Conservation (phyloP, 2,113 vertebrate genomes). For the Callocephalon fimbriatum region DNA sequence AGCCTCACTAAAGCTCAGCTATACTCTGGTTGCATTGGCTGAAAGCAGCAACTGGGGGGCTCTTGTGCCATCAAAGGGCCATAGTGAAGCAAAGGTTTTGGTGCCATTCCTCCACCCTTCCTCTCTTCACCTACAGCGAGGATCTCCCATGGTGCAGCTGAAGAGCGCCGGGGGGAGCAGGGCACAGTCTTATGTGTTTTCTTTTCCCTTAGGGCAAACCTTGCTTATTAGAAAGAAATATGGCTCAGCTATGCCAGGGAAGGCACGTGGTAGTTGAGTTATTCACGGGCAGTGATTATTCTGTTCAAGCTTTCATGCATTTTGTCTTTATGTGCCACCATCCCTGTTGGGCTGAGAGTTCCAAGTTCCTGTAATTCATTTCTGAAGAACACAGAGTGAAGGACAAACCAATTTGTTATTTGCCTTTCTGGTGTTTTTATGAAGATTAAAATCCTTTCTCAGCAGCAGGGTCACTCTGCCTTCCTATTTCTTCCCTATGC, state of each 20-base stretch:
- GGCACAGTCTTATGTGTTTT: background rate
- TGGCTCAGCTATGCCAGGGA: background rate
- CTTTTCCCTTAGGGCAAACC: background rate
- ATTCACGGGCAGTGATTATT: background rate
- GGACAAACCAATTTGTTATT: background rate
- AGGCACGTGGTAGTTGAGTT: fast-evolving
- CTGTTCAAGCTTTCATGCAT: background rate
- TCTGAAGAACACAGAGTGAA: background rate
- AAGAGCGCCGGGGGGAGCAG: background rate
- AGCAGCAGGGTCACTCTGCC: background rate
- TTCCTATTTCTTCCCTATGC: background rate
- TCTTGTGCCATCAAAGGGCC: background rate
- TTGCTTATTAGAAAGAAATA: background rate
- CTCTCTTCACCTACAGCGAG: fast-evolving
- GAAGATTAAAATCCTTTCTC: background rate
- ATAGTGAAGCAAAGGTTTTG: background rate
- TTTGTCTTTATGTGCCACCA: background rate
- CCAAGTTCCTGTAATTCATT: background rate
- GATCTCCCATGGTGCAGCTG: background rate
- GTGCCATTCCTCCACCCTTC: background rate
- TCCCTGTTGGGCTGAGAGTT: background rate
- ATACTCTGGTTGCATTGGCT: background rate
- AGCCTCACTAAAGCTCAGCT: background rate
- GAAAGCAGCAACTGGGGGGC: background rate
- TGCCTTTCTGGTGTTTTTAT: background rate